Evolutionary conservation across 2,797 vertebrate genomes (phyloP).

Genomic region (Stomatorhinus walkeri): DNA sequence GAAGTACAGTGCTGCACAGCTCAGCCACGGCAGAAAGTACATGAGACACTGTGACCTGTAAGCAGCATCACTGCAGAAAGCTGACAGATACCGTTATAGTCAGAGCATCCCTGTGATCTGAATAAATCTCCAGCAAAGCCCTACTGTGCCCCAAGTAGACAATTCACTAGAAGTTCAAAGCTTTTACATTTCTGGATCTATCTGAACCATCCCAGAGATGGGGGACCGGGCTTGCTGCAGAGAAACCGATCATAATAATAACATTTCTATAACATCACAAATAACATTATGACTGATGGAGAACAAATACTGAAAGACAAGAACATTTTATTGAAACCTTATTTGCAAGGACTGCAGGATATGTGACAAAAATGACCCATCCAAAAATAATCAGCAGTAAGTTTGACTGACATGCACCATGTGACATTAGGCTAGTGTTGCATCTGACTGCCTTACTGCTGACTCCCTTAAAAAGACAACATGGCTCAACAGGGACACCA

Average conservation of each 20-base stretch:
- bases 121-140: background rate
- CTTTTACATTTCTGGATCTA: background rate
- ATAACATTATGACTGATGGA: background rate
- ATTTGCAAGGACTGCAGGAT: conserved; percentile 41
- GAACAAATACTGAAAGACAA: background rate
- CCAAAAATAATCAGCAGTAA: conserved; percentile 73
- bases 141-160: background rate
- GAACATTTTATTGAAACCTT: background rate
- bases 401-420: conserved; percentile 80
- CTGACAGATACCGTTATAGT: background rate
- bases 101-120: background rate
- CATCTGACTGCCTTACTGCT: conserved; percentile 74
- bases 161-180: background rate
- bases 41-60: background rate
- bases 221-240: background rate
- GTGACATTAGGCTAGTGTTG: conserved; percentile 74
- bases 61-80: background rate
- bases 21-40: background rate
- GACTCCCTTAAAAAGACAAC: conserved; percentile 99
- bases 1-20: background rate
- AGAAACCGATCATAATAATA: background rate
- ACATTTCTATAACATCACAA: background rate
- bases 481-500: conserved; percentile 64
- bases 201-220: background rate
- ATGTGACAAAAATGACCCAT: conserved; percentile 72